Percentiles rank a stretch among this genome's conserved stretches.
Evolutionary conservation across 64 coral and sea anemone genomes (phyloP).

Genomic region (Actinia equina): DNA sequence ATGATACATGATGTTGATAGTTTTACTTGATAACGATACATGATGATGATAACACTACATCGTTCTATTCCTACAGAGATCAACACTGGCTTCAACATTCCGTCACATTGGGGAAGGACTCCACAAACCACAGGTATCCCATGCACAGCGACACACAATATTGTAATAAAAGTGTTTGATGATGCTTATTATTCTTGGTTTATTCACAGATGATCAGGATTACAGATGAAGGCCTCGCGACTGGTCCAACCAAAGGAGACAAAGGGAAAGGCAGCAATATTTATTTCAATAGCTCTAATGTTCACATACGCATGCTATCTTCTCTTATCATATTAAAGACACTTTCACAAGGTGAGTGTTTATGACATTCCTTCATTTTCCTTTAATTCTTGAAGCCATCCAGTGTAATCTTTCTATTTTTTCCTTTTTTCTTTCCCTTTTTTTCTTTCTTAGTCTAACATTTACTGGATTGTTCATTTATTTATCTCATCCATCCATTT

Average conservation of each 20-base stretch:
- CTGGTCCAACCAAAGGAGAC: slow-evolving; percentile 16
- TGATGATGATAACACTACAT: too few species aligned
- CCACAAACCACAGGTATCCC: slow-evolving; percentile 87
- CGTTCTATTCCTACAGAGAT: slow-evolving; percentile 45
- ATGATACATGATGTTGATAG: not conserved
- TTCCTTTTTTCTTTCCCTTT: not conserved
- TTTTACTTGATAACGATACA: too few species aligned
- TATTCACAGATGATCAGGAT: slow-evolving; percentile 41
- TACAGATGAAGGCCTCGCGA: slow-evolving; percentile 39
- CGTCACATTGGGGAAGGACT: slow-evolving; percentile 93
- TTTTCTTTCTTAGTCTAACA: not conserved
- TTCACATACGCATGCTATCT: slow-evolving; percentile 49
- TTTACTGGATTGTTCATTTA: too few species aligned
- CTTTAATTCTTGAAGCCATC: not conserved
- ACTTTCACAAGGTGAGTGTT: slow-evolving; percentile 54
- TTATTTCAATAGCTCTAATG: slow-evolving; percentile 57
- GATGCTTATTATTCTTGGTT: not conserved
- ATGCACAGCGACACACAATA: not conserved
- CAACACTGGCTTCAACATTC: slow-evolving; percentile 80
- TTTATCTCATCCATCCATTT: not conserved
- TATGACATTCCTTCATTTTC: not conserved
- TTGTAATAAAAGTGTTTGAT: not conserved
- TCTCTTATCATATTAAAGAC: slow-evolving; percentile 68
- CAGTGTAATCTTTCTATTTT: not conserved
- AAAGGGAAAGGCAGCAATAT: slow-evolving; percentile 33